Evolutionary conservation across 1,140 invertebrate genomes (phyloP).

Genomic region (Zaprionus tsacasi): DNA sequence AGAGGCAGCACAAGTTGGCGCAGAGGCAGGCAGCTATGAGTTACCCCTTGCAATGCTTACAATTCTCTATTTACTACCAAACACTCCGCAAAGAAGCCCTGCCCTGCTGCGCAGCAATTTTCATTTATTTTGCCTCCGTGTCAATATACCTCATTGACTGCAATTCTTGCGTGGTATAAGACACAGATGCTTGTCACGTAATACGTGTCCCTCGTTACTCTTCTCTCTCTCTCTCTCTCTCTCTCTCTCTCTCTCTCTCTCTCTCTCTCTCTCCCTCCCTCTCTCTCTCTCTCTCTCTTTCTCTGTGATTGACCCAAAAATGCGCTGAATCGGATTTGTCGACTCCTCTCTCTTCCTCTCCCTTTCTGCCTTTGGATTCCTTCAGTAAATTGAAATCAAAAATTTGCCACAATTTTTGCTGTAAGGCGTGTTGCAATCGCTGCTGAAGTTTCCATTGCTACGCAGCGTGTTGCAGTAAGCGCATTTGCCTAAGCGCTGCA

Average conservation of each 20-base stretch:
- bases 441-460: not conserved
- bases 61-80: no score
- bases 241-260: conserved; percentile 2
- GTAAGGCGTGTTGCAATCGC: conserved; percentile 26
- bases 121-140: not conserved
- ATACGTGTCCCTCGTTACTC: conserved; percentile 34
- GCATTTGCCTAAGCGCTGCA: conserved; percentile 42
- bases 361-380: not conserved
- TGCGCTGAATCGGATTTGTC: conserved; percentile 77
- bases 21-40: not conserved
- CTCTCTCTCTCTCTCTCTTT: conserved; percentile 26
- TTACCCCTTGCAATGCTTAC: not conserved
- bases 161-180: not conserved
- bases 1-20: conserved; percentile 16
- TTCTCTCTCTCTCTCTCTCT: conserved; percentile 17
- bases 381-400: conserved; percentile 63
- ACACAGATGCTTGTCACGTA: conserved; percentile 63
- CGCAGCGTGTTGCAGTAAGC: conserved; percentile 28
- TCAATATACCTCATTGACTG: not conserved
- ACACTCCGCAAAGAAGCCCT: no score
- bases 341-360: conserved; percentile 27
- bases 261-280: conserved; percentile 8
- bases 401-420: conserved; percentile 53
- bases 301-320: conserved; percentile 76
- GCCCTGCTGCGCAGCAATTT: not conserved